phyloP scores from a whole-genome alignment of 2,113 vertebrate genomes.

The Bos indicus region DNA sequence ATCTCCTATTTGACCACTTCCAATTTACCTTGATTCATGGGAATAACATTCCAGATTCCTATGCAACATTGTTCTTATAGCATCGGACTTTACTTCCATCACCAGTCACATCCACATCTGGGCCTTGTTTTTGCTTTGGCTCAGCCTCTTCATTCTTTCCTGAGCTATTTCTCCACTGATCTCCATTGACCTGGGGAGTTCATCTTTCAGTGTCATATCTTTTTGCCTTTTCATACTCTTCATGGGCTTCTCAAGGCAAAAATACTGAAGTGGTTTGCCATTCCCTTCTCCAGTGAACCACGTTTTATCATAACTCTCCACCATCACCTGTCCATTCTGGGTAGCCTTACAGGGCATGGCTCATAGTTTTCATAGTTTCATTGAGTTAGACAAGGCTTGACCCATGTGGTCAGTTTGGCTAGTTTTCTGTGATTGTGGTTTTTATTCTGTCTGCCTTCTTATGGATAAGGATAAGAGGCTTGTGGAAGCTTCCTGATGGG shows the following conservation, averaged over 20 bases:
- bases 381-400: background rate
- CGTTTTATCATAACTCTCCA: background rate
- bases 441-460: background rate
- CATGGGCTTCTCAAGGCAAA: background rate
- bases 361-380: background rate
- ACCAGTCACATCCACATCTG: background rate
- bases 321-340: background rate
- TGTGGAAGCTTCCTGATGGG: background rate
- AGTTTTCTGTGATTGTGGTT: background rate
- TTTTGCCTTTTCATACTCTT: background rate
- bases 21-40: background rate
- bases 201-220: background rate
- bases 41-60: background rate
- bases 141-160: background rate
- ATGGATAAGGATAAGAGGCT: background rate
- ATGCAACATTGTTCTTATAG: background rate
- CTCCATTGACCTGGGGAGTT: background rate
- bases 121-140: background rate
- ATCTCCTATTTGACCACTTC: background rate
- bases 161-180: background rate
- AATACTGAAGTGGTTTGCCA: background rate
- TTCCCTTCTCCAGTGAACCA: background rate
- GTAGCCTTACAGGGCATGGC: background rate
- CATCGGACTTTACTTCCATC: background rate
- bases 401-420: background rate